These are phyloP conservation scores for Oscheius sp. DNA, from an alignment of 2,888 invertebrate species.

Conservation along the genomic window DNA sequence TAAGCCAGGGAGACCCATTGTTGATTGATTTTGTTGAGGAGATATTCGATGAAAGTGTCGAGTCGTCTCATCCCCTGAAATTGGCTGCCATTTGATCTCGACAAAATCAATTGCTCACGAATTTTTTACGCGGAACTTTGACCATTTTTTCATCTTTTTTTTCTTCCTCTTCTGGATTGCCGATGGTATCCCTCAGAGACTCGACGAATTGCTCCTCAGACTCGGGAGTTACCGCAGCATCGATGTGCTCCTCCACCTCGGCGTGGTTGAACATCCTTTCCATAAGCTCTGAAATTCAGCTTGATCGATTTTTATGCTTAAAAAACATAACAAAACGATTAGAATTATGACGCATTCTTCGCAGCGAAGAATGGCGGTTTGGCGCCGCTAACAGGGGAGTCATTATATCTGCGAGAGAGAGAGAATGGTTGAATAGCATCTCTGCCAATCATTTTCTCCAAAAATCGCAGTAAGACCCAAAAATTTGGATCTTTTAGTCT, in stretches of 20 bases:
- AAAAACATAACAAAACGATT: neutral
- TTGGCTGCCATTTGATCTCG: neutral
- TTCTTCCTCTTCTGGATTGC: neutral
- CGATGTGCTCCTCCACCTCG: constrained; percentile 19
- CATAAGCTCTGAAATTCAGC: constrained; percentile 18
- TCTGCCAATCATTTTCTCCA: no score
- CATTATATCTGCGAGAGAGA: no score
- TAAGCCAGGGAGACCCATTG: constrained; percentile 48
- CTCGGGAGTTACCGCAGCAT: neutral
- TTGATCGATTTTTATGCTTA: neutral
- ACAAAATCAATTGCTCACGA: neutral
- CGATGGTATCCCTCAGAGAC: neutral
- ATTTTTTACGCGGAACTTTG: constrained; percentile 7
- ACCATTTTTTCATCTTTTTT: neutral
- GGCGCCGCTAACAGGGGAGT: no score
- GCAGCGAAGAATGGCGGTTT: no score
- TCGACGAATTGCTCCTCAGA: constrained; percentile 15
- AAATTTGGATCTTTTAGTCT: no score
- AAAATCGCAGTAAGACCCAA: no score
- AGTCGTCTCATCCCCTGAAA: constrained; percentile 35
- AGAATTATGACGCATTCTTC: neutral
- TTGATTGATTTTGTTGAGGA: constrained; percentile 57
- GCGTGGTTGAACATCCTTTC: constrained; percentile 19
- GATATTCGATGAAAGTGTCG: constrained; percentile 56
- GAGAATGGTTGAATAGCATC: no score